Evolutionary conservation across 2,888 invertebrate species (phyloP).

Genomic region (Blomia tropicalis): DNA sequence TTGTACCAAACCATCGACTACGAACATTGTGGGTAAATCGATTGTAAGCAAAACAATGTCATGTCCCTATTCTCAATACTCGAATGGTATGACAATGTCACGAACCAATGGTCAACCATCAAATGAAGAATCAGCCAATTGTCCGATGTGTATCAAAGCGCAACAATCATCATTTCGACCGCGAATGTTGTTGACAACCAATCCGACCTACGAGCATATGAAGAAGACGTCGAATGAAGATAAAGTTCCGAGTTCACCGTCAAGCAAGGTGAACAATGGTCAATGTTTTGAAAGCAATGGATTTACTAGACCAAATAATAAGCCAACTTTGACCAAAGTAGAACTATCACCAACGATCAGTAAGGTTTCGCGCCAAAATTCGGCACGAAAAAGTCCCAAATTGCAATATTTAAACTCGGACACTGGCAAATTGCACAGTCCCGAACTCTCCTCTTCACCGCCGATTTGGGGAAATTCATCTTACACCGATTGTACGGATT

Average conservation of each 20-base stretch:
- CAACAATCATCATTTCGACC: not conserved
- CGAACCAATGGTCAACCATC: not conserved
- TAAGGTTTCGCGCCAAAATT: not conserved
- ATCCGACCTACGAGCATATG: not conserved
- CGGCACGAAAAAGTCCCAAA: constrained; percentile 1
- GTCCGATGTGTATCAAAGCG: not conserved
- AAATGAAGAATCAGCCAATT: not conserved
- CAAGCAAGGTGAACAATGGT: too few species aligned
- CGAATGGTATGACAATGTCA: not conserved
- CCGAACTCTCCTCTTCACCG: constrained; percentile 6
- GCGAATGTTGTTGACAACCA: not conserved
- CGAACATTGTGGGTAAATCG: not conserved
- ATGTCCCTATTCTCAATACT: not conserved
- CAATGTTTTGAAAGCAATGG: too few species aligned
- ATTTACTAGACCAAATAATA: too few species aligned
- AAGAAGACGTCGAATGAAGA: not conserved
- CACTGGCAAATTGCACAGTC: not conserved
- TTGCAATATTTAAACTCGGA: not conserved
- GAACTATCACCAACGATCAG: not conserved
- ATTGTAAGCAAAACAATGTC: not conserved
- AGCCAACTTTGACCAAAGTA: not conserved
- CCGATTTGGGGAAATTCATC: constrained; percentile 1
- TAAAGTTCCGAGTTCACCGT: not conserved
- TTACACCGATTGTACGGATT: constrained; percentile 2
- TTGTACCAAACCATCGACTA: constrained; percentile 16